A percentile compares a stretch with the other conserved stretches of the same genome.
Conservation (phyloP, 2,888 invertebrate genomes). For the Masnerella sp. region DNA sequence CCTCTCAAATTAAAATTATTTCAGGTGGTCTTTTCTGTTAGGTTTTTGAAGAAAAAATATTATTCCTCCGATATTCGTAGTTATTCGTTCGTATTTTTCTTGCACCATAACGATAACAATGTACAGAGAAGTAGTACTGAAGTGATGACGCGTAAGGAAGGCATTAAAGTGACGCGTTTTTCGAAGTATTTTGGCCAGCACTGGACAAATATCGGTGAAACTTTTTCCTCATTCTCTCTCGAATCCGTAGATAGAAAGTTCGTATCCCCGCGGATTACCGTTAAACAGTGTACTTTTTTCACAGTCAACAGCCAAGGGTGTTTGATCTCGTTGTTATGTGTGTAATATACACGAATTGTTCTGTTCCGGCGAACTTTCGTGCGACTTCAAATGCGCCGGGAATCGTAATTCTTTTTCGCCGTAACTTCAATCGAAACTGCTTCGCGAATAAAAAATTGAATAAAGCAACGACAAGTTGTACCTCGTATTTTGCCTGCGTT, state of each 20-base stretch:
- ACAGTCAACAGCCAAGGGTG: slow-evolving; percentile 40
- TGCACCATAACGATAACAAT: slow-evolving; percentile 21
- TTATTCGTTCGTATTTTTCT: slow-evolving; percentile 27
- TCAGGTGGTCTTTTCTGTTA: too few species aligned
- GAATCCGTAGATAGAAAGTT: slow-evolving; percentile 24
- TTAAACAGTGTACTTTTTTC: slow-evolving; percentile 32
- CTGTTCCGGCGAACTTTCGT: slow-evolving; percentile 32
- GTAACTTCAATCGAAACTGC: slow-evolving; percentile 27
- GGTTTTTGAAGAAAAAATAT: slow-evolving; percentile 29
- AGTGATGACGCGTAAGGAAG: slow-evolving; percentile 12
- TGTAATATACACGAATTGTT: slow-evolving; percentile 51
- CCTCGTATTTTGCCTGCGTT: too few species aligned
- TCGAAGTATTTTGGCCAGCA: slow-evolving; percentile 6
- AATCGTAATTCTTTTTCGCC: slow-evolving; percentile 39
- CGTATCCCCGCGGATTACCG: slow-evolving; percentile 41
- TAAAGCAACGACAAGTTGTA: slow-evolving; percentile 15
- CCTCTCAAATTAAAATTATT: too few species aligned
- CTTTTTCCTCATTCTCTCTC: slow-evolving; percentile 22
- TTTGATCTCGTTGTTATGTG: slow-evolving; percentile 44
- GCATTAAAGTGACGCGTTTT: slow-evolving; percentile 21
- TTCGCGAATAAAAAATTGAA: slow-evolving; percentile 33
- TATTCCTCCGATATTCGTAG: slow-evolving; percentile 13
- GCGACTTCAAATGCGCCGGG: slow-evolving; percentile 24
- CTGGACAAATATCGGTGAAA: slow-evolving; percentile 11
- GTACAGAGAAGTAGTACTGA: neutral